These are phyloP conservation scores for Papilio xuthus DNA, from an alignment of 1,140 invertebrate species.

Conservation along the genomic window DNA sequence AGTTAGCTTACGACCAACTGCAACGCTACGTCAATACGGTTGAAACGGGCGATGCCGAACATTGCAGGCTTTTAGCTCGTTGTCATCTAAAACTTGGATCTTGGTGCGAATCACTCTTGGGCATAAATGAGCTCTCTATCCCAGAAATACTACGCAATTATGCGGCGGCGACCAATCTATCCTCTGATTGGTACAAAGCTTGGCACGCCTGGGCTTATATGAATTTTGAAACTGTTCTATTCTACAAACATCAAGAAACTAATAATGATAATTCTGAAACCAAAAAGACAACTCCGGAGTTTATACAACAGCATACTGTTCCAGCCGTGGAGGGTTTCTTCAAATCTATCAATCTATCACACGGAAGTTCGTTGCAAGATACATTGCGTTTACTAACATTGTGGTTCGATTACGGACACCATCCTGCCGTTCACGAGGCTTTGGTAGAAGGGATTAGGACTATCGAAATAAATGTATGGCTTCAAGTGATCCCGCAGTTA, in stretches of 20 bases:
- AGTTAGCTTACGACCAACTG: constrained; percentile 89
- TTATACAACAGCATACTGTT: constrained; percentile 93
- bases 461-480: constrained; percentile 98
- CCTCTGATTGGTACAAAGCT: constrained; percentile 95
- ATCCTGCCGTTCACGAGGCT: constrained; percentile 95
- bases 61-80: constrained; percentile 88
- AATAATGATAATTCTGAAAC: constrained; percentile 22
- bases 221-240: constrained; percentile 98
- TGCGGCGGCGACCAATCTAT: constrained; percentile 92
- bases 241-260: constrained; percentile 89
- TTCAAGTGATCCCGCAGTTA: constrained; percentile 99
- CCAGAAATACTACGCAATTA: constrained; percentile 93
- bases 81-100: constrained; percentile 95
- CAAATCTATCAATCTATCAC: constrained; percentile 94
- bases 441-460: constrained; percentile 94
- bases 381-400: constrained; percentile 95
- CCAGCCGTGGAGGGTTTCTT: constrained; percentile 98
- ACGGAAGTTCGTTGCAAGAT: constrained; percentile 97
- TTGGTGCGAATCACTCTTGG: constrained; percentile 93
- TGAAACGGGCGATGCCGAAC: constrained; percentile 84
- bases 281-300: constrained; percentile 74
- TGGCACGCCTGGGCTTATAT: constrained; percentile 99
- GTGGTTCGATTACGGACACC: constrained; percentile 98
- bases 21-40: constrained; percentile 89
- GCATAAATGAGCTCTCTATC: constrained; percentile 91